Conservation (phyloP, 2,797 vertebrate species). For the Choloepus didactylus region DNA sequence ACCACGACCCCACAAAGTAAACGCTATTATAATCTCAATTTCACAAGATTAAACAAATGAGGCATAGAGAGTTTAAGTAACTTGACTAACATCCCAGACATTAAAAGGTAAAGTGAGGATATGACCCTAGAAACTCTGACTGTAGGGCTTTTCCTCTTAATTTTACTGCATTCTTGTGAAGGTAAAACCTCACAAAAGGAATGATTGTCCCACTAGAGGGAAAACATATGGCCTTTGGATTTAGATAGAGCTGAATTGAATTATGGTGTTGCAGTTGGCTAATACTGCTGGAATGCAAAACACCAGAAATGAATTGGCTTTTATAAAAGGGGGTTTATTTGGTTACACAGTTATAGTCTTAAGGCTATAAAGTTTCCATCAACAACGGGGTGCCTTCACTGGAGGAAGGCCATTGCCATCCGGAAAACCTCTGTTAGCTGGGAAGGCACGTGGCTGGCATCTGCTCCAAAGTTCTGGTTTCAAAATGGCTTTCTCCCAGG, state of each 20-base stretch:
- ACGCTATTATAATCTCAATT: not conserved
- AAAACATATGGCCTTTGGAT: not conserved
- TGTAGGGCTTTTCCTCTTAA: not conserved
- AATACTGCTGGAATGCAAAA: too few species aligned
- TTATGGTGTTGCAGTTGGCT: too few species aligned
- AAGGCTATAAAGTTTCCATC: too few species aligned
- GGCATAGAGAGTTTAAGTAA: not conserved
- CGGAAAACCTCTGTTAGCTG: too few species aligned
- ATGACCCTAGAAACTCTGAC: not conserved
- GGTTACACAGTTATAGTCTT: too few species aligned
- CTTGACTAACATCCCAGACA: not conserved
- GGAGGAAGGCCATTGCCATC: too few species aligned
- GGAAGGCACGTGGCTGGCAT: too few species aligned
- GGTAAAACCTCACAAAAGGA: not conserved
- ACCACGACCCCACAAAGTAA: not conserved
- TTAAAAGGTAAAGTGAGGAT: not conserved
- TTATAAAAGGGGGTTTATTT: too few species aligned
- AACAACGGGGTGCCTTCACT: too few species aligned
- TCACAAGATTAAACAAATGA: not conserved
- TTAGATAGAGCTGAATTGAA: not conserved
- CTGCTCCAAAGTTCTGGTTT: too few species aligned
- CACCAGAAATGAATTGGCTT: too few species aligned
- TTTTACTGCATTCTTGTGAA: not conserved
- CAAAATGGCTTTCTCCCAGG: too few species aligned
- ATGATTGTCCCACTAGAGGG: not conserved